Evolutionary conservation across 1,140 invertebrate genomes (phyloP).

Genomic region (Listronotus oregonensis): DNA sequence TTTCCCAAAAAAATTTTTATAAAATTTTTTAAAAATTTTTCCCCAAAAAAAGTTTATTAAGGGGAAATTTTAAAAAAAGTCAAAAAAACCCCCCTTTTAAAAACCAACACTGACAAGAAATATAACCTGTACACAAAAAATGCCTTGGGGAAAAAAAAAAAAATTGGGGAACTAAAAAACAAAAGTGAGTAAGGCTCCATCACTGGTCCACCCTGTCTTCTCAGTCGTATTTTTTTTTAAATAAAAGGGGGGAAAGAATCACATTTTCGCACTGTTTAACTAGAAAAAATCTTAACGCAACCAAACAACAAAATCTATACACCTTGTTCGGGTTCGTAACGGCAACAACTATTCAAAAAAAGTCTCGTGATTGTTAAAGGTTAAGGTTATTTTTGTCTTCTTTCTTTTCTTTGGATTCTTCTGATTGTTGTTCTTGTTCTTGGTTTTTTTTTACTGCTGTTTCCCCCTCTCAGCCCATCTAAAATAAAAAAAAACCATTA

Average conservation of each 20-base stretch:
- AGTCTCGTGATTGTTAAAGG: background rate
- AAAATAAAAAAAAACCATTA: constrained; percentile 36
- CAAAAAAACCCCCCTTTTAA: background rate
- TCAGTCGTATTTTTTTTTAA: constrained; percentile 20
- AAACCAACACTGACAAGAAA: constrained; percentile 16
- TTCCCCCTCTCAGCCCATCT: constrained; percentile 76
- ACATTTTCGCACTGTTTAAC: constrained; percentile 25
- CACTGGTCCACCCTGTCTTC: constrained; percentile 14
- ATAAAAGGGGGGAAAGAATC: constrained; percentile 24
- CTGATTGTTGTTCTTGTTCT: constrained; percentile 54
- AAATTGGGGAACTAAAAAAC: constrained; percentile 21
- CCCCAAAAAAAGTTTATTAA: constrained; percentile 23
- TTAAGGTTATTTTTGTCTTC: constrained; percentile 59
- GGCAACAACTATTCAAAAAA: constrained; percentile 19
- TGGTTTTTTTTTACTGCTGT: constrained; percentile 50
- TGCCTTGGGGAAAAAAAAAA: constrained; percentile 13
- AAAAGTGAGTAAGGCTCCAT: constrained; percentile 2
- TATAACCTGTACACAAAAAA: constrained; percentile 30
- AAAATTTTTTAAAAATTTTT: constrained; percentile 18
- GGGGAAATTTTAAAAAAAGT: background rate
- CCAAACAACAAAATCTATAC: constrained; percentile 9
- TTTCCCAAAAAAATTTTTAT: constrained; percentile 21
- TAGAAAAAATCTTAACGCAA: constrained; percentile 10
- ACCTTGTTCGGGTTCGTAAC: background rate
- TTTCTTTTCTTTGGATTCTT: constrained; percentile 57